Evolutionary conservation across 2,888 invertebrate genomes (phyloP).

Genomic region (Tinea trinotella): DNA sequence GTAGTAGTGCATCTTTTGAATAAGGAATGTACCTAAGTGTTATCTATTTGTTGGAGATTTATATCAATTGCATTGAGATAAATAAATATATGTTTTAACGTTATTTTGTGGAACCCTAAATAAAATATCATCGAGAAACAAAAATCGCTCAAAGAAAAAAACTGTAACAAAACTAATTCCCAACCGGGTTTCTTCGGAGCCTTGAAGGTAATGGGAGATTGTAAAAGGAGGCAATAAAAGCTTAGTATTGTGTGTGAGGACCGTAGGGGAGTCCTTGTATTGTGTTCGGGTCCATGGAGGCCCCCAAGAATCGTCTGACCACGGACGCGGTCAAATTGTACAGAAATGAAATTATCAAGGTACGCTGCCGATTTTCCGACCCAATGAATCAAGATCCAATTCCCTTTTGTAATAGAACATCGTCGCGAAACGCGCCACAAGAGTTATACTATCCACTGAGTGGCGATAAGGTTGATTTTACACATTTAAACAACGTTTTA

Average conservation of each 20-base stretch:
- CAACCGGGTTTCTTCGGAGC: conserved; percentile 46
- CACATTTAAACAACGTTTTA: conserved; percentile 1
- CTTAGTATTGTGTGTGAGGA: conserved; percentile 68
- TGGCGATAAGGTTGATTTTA: conserved; percentile 40
- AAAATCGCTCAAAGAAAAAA: conserved; percentile 51
- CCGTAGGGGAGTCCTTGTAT: conserved; percentile 65
- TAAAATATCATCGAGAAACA: conserved; percentile 28
- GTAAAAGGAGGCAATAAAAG: conserved; percentile 72
- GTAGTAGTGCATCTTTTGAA: not conserved
- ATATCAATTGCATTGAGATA: not conserved
- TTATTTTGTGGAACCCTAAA: not conserved
- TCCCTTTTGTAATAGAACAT: conserved; percentile 73
- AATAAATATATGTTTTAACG: not conserved
- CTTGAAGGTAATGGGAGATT: conserved; percentile 70
- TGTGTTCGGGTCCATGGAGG: conserved; percentile 62
- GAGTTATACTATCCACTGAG: conserved; percentile 65
- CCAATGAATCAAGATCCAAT: conserved; percentile 74
- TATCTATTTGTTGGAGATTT: not conserved
- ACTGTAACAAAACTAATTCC: conserved; percentile 68
- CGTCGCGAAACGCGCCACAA: conserved; percentile 65
- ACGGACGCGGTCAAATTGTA: conserved; percentile 72
- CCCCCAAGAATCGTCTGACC: conserved; percentile 67
- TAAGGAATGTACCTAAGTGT: not conserved
- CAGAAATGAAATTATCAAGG: conserved; percentile 74
- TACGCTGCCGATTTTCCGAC: conserved; percentile 73